Percentiles rank a stretch among this genome's conserved stretches.
These are phyloP conservation scores for Neoaliturus tenellus DNA, from an alignment of 2,888 invertebrate species.

Conservation along the genomic window DNA sequence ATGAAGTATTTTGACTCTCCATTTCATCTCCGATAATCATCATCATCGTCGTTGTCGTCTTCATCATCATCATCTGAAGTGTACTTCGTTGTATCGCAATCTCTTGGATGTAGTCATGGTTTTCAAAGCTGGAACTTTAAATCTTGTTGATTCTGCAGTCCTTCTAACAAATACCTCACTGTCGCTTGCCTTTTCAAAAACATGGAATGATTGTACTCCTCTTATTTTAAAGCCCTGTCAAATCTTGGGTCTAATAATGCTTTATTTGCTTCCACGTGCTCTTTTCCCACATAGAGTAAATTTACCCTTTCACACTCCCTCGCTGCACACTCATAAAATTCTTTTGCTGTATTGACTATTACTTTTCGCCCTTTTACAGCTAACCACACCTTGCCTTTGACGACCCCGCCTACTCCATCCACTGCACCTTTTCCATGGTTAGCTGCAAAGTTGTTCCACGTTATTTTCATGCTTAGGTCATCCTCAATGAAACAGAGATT, in stretches of 20 bases:
- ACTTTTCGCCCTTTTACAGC: constrained; percentile 9
- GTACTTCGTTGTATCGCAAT: neutral
- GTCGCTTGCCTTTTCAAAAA: neutral
- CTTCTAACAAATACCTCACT: neutral
- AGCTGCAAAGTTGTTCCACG: constrained; percentile 45
- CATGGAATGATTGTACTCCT: neutral
- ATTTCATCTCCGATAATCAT: neutral
- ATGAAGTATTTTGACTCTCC: neutral
- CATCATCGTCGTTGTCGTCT: neutral
- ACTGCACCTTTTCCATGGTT: constrained; percentile 34
- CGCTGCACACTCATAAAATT: neutral
- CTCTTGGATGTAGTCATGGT: neutral
- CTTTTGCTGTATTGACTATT: neutral
- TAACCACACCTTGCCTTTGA: constrained; percentile 45
- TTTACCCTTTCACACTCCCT: neutral
- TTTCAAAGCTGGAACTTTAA: neutral
- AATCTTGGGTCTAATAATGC: neutral
- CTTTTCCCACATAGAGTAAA: neutral
- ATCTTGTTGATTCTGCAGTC: neutral
- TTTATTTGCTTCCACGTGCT: neutral
- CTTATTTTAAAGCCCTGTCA: constrained; percentile 1
- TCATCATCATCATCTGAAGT: neutral
- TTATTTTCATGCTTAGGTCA: neutral
- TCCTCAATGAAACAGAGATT: too few relatives aligned
- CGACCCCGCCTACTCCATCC: constrained; percentile 33